Evolutionary conservation across 64 coral and sea anemone species (phyloP), one percentile per base, ranked within the genome.

Genomic region (Actinia equina): DNA sequence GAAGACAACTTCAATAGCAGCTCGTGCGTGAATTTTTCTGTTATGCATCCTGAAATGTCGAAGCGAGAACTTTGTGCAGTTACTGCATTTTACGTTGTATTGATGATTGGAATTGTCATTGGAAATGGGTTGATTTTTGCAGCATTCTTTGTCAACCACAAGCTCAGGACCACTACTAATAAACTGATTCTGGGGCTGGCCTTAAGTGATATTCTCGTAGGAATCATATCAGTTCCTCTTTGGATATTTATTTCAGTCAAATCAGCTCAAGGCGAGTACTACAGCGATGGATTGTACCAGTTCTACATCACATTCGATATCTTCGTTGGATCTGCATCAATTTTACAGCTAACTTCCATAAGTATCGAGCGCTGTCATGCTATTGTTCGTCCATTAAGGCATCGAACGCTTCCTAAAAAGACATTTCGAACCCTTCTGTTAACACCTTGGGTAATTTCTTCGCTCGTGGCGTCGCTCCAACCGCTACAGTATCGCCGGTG

Each of bases 261-360:
- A 2, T 23, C 86, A 43, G 41, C 77, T 17, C 18, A 58, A 22
- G 18, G 27, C 7, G 16, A 7, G 11, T 19, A 26, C 11, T 55
- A 87, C 1, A 58, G 52, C 84, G 7, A 30, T 17, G 18, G n/a
- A 5, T 16, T 59, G 22, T 92, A 92, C 71, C 85, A 92, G 90
- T 51, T 92, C 43, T 92, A 92, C 64, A 92, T 92, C 63, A 92
- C 90, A 14, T 77, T 77, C 5, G 90, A 92, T 56, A 92, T 92
- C n/a, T 92, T 92, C 30, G 80, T 92, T 17, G 90, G 90, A 26
- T 67, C 74, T 12, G 78, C 90, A 10, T 92, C 90, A 45, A 92
- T 92, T 30, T 61, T 92, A 20, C 90, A 92, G 25, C 88, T 94
- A 0, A 90, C 88, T 0, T 55, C 55, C 18, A 89, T 94, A 22